These are phyloP conservation scores for Neosalanx taihuensis DNA, from an alignment of 2,797 vertebrate genomes.

Conservation along the genomic window DNA sequence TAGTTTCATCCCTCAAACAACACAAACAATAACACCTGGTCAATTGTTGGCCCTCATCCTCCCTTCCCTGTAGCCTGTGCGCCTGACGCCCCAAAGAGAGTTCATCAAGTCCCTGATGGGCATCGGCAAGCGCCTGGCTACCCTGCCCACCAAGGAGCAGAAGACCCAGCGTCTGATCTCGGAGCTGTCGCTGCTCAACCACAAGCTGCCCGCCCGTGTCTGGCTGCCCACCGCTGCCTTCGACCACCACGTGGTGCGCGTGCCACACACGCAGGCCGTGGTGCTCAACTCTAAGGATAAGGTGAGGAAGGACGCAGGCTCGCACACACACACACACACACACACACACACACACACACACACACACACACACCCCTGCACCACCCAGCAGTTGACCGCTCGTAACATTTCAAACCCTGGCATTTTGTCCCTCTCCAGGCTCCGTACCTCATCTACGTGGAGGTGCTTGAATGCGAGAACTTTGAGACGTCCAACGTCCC, in stretches of 20 bases:
- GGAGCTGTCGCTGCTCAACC: constrained; percentile 93
- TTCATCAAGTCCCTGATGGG: constrained; percentile 95
- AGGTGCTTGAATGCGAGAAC: constrained; percentile 94
- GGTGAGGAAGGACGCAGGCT: constrained; percentile 59
- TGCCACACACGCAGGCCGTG: constrained; percentile 91
- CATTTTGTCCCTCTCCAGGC: constrained; percentile 68
- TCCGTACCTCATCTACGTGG: constrained; percentile 95
- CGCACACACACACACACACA: constrained; percentile 6
- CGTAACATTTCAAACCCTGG: not conserved
- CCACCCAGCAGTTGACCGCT: not conserved
- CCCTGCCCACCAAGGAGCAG: constrained; percentile 94
- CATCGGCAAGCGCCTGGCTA: constrained; percentile 92
- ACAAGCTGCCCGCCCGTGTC: constrained; percentile 89
- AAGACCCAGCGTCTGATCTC: constrained; percentile 93
- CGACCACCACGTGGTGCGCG: constrained; percentile 88
- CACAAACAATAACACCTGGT: not conserved
- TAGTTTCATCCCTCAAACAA: not conserved
- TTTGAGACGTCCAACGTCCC: constrained; percentile 91
- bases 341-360: constrained; percentile 9
- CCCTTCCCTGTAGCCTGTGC: constrained; percentile 73
- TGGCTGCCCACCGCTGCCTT: constrained; percentile 92
- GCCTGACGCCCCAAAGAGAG: constrained; percentile 89
- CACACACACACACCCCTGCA: not conserved
- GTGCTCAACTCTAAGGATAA: constrained; percentile 98
- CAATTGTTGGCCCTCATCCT: not conserved